These are phyloP conservation scores for Gastrophryne carolinensis DNA, from an alignment of 2,797 vertebrate genomes.

Conservation along the genomic window DNA sequence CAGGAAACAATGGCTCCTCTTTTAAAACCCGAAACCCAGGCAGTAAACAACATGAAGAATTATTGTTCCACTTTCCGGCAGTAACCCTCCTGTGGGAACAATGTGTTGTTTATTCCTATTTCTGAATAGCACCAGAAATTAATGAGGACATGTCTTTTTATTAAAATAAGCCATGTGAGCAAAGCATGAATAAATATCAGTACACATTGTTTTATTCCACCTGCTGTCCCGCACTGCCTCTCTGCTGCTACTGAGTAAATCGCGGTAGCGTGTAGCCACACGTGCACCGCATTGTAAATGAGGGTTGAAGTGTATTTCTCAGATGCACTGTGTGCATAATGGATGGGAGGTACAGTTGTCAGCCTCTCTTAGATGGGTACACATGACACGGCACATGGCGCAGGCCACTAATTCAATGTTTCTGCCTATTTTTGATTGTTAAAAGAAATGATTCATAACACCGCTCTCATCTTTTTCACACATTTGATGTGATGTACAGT, in stretches of 20 bases:
- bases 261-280: background rate
- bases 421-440: background rate
- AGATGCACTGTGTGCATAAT: too few species aligned
- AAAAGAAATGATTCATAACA: background rate
- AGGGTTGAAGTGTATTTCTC: background rate
- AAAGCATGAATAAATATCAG: background rate
- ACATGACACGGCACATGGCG: constrained; percentile 11
- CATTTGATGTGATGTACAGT: too few species aligned
- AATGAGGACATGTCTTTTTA: background rate
- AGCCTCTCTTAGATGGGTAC: background rate
- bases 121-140: background rate
- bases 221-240: background rate
- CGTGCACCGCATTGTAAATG: background rate
- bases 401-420: background rate
- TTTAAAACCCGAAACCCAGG: background rate
- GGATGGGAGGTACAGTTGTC: background rate
- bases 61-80: background rate
- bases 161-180: background rate
- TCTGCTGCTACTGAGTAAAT: background rate
- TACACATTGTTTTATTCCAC: background rate
- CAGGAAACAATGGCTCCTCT: background rate
- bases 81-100: background rate
- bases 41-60: background rate
- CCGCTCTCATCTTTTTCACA: too few species aligned
- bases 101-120: background rate